phyloP scores from a whole-genome alignment of 2,113 vertebrate species.

The Cervus canadensis region DNA sequence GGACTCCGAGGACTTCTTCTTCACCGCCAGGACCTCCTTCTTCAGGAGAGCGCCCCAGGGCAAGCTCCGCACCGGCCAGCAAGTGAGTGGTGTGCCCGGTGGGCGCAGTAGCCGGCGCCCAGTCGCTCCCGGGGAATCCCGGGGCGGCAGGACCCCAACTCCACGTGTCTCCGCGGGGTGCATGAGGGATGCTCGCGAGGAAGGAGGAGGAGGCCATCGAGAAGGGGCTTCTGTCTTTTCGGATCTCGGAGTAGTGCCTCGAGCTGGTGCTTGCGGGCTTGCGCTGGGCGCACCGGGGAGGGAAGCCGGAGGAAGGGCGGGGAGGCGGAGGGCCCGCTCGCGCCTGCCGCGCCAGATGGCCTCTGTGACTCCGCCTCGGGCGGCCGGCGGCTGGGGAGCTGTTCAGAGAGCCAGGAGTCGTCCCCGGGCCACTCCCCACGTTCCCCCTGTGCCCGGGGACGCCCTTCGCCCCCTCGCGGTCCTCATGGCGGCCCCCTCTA shows the following conservation, averaged over 20 bases:
- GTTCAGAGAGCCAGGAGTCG: neutral
- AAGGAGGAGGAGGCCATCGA: neutral
- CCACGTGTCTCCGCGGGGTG: slow-evolving; percentile 23
- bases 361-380: neutral
- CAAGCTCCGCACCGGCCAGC: slow-evolving; percentile 84
- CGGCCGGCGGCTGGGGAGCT: neutral
- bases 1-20: slow-evolving; percentile 94
- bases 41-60: slow-evolving; percentile 87
- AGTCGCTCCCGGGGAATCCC: too few relatives aligned
- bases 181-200: neutral
- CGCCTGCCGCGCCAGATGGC: slow-evolving; percentile 45
- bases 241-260: neutral
- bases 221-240: neutral
- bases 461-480: neutral
- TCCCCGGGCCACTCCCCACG: neutral
- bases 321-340: neutral
- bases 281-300: neutral
- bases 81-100: slow-evolving; percentile 73
- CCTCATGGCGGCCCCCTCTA: neutral
- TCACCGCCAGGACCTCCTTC: slow-evolving; percentile 97
- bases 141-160: neutral
- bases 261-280: neutral
- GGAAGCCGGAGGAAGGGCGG: slow-evolving; percentile 4
- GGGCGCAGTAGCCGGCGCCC: too few relatives aligned
- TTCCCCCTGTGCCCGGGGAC: neutral